phyloP scores from a whole-genome alignment of 1,140 invertebrate species.

The Drosophila kanapiae region DNA sequence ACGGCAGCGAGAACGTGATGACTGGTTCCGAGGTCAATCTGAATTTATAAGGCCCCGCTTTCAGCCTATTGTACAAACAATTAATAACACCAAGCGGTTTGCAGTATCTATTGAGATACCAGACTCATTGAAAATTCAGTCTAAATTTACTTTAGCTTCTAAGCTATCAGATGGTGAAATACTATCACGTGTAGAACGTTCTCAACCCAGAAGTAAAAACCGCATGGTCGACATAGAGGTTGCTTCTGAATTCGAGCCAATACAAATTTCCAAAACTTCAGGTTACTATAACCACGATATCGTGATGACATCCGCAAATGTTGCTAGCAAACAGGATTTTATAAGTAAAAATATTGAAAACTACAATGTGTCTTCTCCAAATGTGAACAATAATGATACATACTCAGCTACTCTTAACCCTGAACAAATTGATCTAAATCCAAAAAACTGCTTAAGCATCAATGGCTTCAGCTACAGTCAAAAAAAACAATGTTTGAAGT shows the following conservation, averaged over 20 bases:
- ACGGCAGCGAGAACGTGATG: slow-evolving; percentile 71
- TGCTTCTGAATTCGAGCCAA: slow-evolving; percentile 18
- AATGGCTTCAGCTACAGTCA: slow-evolving; percentile 90
- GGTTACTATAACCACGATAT: slow-evolving; percentile 63
- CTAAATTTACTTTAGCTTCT: slow-evolving; percentile 5
- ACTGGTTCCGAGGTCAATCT: slow-evolving; percentile 72
- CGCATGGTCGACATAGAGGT: slow-evolving; percentile 21
- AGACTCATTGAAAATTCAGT: slow-evolving; percentile 68
- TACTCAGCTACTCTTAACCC: slow-evolving; percentile 52
- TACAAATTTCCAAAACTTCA: slow-evolving; percentile 6
- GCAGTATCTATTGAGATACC: slow-evolving; percentile 80
- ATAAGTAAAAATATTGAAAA: slow-evolving; percentile 48
- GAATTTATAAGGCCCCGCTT: slow-evolving; percentile 67
- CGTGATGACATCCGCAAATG: slow-evolving; percentile 59
- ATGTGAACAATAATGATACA: slow-evolving; percentile 27
- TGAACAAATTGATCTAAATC: slow-evolving; percentile 78
- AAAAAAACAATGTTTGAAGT: slow-evolving; percentile 90
- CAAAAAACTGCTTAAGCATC: slow-evolving; percentile 87
- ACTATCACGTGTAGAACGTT: slow-evolving; percentile 64
- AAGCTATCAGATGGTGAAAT: slow-evolving; percentile 47
- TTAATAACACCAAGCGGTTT: slow-evolving; percentile 77
- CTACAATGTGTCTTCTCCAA: slow-evolving; percentile 8
- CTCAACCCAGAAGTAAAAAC: slow-evolving; percentile 57
- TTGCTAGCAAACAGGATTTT: slow-evolving; percentile 58
- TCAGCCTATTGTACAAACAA: slow-evolving; percentile 73